A percentile compares a stretch with the other conserved stretches of the same genome.
Evolutionary conservation across 1,140 invertebrate genomes (phyloP).

Genomic region (Nephotettix cincticeps): DNA sequence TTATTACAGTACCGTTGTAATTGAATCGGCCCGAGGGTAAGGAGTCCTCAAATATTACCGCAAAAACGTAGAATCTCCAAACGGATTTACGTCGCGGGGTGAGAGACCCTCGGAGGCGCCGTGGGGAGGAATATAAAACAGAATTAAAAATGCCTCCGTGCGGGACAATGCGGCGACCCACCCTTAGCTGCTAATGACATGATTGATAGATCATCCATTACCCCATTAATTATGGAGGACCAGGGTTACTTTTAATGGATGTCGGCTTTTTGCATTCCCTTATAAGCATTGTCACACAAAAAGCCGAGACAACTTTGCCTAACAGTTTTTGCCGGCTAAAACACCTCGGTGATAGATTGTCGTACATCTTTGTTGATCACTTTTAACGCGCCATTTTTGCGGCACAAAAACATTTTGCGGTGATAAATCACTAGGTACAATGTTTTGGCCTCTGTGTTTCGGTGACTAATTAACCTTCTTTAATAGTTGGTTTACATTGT

Average conservation of each 20-base stretch:
- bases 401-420: background rate
- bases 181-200: slow-evolving; percentile 7
- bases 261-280: slow-evolving; percentile 16
- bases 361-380: slow-evolving; percentile 17
- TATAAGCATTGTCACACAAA: slow-evolving; percentile 12
- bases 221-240: slow-evolving; percentile 15
- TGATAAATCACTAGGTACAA: slow-evolving; percentile 6
- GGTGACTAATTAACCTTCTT: slow-evolving; percentile 12
- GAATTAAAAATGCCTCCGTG: background rate
- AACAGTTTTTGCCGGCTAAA: background rate
- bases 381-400: slow-evolving; percentile 6
- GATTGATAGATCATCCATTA: slow-evolving; percentile 22
- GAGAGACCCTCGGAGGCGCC: too few species aligned
- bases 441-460: background rate
- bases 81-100: too few species aligned
- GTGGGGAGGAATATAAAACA: too few species aligned
- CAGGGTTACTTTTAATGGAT: slow-evolving; percentile 17
- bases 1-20: too few species aligned
- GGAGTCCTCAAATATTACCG: too few species aligned
- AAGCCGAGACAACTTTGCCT: slow-evolving; percentile 6
- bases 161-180: background rate
- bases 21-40: too few species aligned
- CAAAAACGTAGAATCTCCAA: too few species aligned
- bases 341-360: slow-evolving; percentile 11
- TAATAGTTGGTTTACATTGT: slow-evolving; percentile 13